A percentile compares a stretch with the other conserved stretches of the same genome.
phyloP scores from a whole-genome alignment of 2,797 vertebrate species.

The Oreochromis mossambicus region DNA sequence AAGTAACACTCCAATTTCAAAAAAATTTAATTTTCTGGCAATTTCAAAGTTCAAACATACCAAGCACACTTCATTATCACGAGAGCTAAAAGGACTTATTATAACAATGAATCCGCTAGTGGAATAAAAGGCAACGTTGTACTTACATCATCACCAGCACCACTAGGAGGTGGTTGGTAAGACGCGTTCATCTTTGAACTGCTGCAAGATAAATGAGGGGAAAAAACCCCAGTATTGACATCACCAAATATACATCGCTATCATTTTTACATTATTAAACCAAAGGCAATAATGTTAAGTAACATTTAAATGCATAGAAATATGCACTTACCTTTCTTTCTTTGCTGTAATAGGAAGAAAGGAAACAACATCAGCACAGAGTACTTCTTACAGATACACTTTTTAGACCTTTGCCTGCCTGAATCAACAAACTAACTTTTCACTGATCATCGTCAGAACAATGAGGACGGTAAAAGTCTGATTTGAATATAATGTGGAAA shows the following conservation, averaged over 20 bases:
- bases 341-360: slow-evolving; percentile 55
- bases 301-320: neutral
- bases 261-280: neutral
- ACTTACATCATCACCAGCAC: slow-evolving; percentile 80
- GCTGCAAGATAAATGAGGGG: slow-evolving; percentile 27
- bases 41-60: neutral
- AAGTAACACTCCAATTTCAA: neutral
- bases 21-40: neutral
- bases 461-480: neutral
- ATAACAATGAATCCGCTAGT: neutral
- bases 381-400: neutral
- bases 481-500: neutral
- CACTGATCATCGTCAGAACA: neutral
- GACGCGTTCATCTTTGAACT: slow-evolving; percentile 76
- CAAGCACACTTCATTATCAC: neutral
- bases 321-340: slow-evolving; percentile 64
- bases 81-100: neutral
- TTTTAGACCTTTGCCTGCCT: neutral
- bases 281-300: neutral
- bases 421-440: neutral
- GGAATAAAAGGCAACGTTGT: neutral
- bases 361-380: neutral
- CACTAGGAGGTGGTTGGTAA: slow-evolving; percentile 71
- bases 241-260: neutral
- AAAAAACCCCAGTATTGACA: neutral